A percentile compares a stretch with the other conserved stretches of the same genome.
Evolutionary conservation across 2,888 invertebrate genomes (phyloP).

Genomic region (Lingula anatina): DNA sequence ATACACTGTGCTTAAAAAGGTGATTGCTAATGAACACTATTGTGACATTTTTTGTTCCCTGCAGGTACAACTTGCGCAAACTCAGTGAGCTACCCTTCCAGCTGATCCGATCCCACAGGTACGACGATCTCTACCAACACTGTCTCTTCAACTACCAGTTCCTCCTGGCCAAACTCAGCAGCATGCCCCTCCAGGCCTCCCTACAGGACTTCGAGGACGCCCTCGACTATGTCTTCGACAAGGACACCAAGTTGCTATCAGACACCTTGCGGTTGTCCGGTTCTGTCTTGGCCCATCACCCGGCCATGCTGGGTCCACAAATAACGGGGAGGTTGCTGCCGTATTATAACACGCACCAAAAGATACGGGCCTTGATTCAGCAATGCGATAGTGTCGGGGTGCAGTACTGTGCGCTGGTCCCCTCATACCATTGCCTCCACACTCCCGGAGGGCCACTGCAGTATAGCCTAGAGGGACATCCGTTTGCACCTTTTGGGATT

Average conservation of each 20-base stretch:
- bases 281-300: conserved; percentile 84
- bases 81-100: conserved; percentile 90
- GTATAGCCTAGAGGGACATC: conserved; percentile 96
- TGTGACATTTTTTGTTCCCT: no score
- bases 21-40: no score
- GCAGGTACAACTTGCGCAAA: conserved; percentile 89
- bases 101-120: conserved; percentile 82
- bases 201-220: conserved; percentile 95
- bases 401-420: conserved; percentile 81
- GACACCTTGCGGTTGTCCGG: conserved; percentile 74
- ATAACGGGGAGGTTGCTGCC: conserved; percentile 87
- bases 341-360: conserved; percentile 77
- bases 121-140: conserved; percentile 62
- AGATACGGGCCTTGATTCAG: conserved; percentile 78
- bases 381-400: conserved; percentile 90
- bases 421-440: conserved; percentile 91
- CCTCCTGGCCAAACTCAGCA: conserved; percentile 91
- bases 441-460: conserved; percentile 98
- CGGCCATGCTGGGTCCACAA: conserved; percentile 94
- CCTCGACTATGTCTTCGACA: conserved; percentile 41
- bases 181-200: conserved; percentile 91
- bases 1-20: no score
- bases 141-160: conserved; percentile 97
- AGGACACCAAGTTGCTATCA: conserved; percentile 47
- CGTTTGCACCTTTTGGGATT: conserved; percentile 68